Evolutionary conservation across 1,140 invertebrate genomes (phyloP), one percentile per base, ranked within the genome.

Genomic region (Macrobrachium nipponense): DNA sequence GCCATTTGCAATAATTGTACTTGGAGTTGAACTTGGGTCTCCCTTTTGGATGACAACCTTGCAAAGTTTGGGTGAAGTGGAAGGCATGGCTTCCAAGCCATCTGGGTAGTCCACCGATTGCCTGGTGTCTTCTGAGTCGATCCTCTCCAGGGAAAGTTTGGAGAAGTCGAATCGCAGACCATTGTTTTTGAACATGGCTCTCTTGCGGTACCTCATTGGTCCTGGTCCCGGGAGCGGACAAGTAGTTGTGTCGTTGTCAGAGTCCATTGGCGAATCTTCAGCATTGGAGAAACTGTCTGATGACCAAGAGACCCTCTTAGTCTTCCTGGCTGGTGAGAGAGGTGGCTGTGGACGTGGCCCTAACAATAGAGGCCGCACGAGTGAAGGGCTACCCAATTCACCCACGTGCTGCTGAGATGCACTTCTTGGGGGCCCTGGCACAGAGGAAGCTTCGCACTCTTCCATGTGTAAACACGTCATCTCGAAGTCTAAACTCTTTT

Each of bases 301-400:
- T 5, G 87, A 88, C 87, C 87, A 88, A 5, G 87, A 88, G 77
- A 88, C 87, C 23, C 82, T 59, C 82, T 88, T 88, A 68, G 81
- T 80, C 68, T 84, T 83, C 18, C 82, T 79, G 59, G 76, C 82
- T 12, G 81, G 87, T 11, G 87, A 84, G 36, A 88, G 82, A 18
- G 87, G 81, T 51, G 75, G 83, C 64, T 62, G 77, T n/a, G 70
- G 79, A 20, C 60, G n/a, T 14, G 72, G 73, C 17, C 44, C n/a
- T 20, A 88, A 36, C 15, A 87, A 14, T 36, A 88, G 27, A n/a
- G 87, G 87, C 18, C 87, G 76, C 15, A 58, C 60, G 20, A 85
- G 61, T 18, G 87, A 88, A n/a, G 87, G 87, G 43, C 82, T 85
- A 64, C 68, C 70, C 51, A 72, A 70, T 23, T 88, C 87, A 11